A percentile compares a stretch with the other conserved stretches of the same genome.
Evolutionary conservation across 2,113 vertebrate genomes (phyloP).

Genomic region (Melanotaenia duboulayi): DNA sequence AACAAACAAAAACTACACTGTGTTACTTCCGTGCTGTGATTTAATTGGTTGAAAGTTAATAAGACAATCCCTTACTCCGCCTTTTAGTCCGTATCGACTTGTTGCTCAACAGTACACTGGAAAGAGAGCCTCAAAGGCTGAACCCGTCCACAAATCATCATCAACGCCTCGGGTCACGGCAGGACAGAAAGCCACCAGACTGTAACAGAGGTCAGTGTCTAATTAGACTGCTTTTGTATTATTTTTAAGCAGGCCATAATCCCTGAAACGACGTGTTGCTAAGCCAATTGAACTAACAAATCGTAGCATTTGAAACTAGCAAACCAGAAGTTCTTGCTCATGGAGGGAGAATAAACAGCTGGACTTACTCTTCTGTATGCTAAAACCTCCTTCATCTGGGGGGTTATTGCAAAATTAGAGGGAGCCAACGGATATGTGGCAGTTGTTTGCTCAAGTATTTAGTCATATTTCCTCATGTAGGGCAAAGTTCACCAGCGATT

Average conservation of each 20-base stretch:
- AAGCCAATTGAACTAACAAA: background rate
- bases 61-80: slow-evolving; percentile 19
- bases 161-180: slow-evolving; percentile 11
- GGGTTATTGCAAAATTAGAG: background rate
- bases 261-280: background rate
- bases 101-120: background rate
- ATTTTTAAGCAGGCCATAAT: background rate
- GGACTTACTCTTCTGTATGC: background rate
- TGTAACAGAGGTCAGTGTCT: slow-evolving; percentile 44
- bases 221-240: slow-evolving; percentile 6
- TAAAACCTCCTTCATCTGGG: background rate
- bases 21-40: slow-evolving; percentile 29
- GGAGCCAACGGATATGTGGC: background rate
- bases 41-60: slow-evolving; percentile 67
- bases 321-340: background rate
- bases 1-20: background rate
- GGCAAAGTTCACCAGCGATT: slow-evolving; percentile 45
- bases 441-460: background rate
- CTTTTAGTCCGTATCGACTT: background rate
- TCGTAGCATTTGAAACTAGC: background rate
- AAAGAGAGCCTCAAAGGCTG: background rate
- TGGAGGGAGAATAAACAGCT: background rate
- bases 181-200: slow-evolving; percentile 6
- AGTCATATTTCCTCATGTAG: slow-evolving; percentile 13
- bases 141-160: background rate